These are phyloP conservation scores for Troilus luridus DNA, from an alignment of 2,888 invertebrate species.

Conservation along the genomic window DNA sequence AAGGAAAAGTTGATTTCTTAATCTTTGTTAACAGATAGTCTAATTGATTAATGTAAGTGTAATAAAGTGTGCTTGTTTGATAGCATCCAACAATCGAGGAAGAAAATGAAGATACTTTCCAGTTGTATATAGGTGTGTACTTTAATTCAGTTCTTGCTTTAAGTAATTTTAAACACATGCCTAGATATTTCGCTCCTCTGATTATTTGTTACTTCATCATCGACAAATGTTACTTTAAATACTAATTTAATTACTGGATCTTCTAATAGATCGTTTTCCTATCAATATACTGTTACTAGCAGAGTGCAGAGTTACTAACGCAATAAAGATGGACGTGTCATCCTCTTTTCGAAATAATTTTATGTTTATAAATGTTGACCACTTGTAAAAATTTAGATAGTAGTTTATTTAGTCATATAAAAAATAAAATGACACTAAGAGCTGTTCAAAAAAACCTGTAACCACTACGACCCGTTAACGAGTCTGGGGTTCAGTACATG, in stretches of 20 bases:
- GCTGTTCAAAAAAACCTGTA: too few relatives aligned
- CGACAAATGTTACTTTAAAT: neutral
- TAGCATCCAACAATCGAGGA: neutral
- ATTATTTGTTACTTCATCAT: neutral
- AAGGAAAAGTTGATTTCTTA: too few relatives aligned
- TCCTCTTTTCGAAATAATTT: too few relatives aligned
- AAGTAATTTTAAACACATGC: neutral
- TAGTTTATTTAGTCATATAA: too few relatives aligned
- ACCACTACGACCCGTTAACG: too few relatives aligned
- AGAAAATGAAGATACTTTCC: conserved; percentile 35
- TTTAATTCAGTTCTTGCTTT: neutral
- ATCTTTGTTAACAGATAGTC: neutral
- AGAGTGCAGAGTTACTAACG: too few relatives aligned
- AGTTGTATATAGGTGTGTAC: conserved; percentile 25
- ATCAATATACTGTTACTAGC: too few relatives aligned
- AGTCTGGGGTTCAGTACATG: too few relatives aligned
- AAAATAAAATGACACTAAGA: too few relatives aligned
- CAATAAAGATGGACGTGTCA: too few relatives aligned
- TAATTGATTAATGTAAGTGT: neutral
- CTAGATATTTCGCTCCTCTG: neutral
- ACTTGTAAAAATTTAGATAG: too few relatives aligned
- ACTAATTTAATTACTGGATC: neutral
- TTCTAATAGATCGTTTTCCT: neutral
- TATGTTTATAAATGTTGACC: too few relatives aligned
- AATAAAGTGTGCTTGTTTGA: neutral